A percentile compares a stretch with the other conserved stretches of the same genome.
phyloP scores from a whole-genome alignment of 2,888 invertebrate genomes.

The Pseudococcus viburni region DNA sequence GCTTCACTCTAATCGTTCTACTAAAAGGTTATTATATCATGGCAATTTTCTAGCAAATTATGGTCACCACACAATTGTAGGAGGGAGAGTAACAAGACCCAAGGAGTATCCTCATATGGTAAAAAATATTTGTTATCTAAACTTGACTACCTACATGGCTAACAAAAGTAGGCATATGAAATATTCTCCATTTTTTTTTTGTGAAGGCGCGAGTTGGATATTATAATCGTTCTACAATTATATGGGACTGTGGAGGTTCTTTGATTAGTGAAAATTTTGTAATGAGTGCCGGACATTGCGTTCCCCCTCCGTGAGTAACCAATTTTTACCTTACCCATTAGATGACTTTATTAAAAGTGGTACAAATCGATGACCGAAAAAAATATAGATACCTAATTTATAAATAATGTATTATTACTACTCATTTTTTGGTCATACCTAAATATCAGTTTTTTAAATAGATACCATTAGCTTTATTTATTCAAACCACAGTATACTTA shows the following conservation, averaged over 20 bases:
- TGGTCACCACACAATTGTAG: not conserved
- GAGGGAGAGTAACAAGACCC: not conserved
- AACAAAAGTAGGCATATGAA: too few species aligned
- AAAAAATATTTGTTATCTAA: not conserved
- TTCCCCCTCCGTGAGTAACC: not conserved
- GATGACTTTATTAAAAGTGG: not conserved
- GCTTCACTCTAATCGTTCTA: too few species aligned
- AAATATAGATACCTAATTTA: too few species aligned
- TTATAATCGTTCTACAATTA: not conserved
- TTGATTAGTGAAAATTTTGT: slow-evolving; percentile 11
- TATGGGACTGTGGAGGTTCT: not conserved
- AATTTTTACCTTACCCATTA: not conserved
- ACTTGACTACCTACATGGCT: not conserved
- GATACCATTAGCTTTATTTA: too few species aligned
- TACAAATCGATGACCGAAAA: not conserved
- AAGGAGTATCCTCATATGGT: slow-evolving; percentile 62
- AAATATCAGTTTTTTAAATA: too few species aligned
- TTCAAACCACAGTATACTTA: too few species aligned
- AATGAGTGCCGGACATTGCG: slow-evolving; percentile 25
- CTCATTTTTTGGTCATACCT: too few species aligned
- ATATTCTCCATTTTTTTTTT: not conserved
- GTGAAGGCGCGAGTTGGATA: not conserved
- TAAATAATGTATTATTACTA: too few species aligned
- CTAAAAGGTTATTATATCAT: too few species aligned
- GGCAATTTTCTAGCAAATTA: too few species aligned